Conservation (phyloP, 92 coral and sea anemone species). For the Meandrina meandrites region DNA sequence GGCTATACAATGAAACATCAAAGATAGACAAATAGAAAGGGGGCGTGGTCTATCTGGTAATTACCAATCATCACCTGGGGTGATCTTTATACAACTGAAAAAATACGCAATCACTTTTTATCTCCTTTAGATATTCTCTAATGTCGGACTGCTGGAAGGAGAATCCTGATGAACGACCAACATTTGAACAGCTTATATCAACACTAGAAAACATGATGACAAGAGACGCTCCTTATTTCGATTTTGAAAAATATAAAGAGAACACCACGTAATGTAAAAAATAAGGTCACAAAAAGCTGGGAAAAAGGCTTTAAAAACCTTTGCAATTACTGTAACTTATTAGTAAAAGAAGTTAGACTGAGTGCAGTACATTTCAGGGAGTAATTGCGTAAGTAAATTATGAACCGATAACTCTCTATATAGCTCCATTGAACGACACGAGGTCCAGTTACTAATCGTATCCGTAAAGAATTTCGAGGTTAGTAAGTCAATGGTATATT, state of each 20-base stretch:
- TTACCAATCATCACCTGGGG: too few species aligned
- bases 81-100: neutral
- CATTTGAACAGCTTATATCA: conserved; percentile 9
- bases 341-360: too few species aligned
- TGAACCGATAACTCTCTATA: too few species aligned
- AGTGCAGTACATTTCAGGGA: too few species aligned
- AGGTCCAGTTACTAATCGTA: neutral
- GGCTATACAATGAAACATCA: too few species aligned
- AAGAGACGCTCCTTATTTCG: conserved; percentile 18
- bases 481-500: too few species aligned
- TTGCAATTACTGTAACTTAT: neutral
- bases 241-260: neutral
- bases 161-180: conserved; percentile 22
- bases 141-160: conserved; percentile 33
- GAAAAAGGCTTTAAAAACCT: neutral
- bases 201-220: conserved; percentile 29
- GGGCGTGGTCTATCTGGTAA: too few species aligned
- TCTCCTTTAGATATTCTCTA: conserved; percentile 1
- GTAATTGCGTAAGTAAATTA: too few species aligned
- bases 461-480: too few species aligned
- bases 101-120: neutral
- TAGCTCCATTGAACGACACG: too few species aligned
- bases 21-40: too few species aligned
- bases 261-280: neutral
- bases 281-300: neutral